Evolutionary conservation across 2,797 vertebrate species (phyloP).

Genomic region (Bufotes viridis): DNA sequence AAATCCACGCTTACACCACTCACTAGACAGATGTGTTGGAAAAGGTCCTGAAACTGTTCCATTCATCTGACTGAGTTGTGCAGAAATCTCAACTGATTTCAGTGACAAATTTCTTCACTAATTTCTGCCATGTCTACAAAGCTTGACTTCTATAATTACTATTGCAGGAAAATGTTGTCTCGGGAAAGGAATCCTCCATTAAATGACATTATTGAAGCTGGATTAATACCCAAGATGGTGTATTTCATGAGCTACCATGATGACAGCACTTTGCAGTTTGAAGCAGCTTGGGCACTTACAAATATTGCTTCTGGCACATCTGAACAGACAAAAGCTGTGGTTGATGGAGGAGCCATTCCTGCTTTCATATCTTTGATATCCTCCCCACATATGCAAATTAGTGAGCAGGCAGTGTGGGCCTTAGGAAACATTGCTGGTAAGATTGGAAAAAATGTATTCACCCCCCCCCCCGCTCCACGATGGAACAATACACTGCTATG

Average conservation of each 20-base stretch:
- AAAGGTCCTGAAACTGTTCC: too few relatives aligned
- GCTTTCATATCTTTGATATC: slow-evolving; percentile 81
- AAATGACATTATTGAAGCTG: slow-evolving; percentile 79
- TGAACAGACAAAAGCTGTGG: slow-evolving; percentile 83
- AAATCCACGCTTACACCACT: too few relatives aligned
- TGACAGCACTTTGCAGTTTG: slow-evolving; percentile 82
- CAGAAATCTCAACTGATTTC: too few relatives aligned
- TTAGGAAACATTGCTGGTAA: slow-evolving; percentile 93
- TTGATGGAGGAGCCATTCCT: slow-evolving; percentile 84
- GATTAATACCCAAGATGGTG: slow-evolving; percentile 83
- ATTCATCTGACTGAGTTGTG: too few relatives aligned
- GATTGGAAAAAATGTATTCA: not conserved
- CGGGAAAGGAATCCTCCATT: slow-evolving; percentile 82
- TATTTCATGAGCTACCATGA: slow-evolving; percentile 78
- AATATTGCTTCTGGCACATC: slow-evolving; percentile 90
- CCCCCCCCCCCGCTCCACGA: too few relatives aligned
- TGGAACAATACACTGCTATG: too few relatives aligned
- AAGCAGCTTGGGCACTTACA: slow-evolving; percentile 91
- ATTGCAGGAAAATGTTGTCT: slow-evolving; percentile 84
- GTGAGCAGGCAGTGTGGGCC: slow-evolving; percentile 91
- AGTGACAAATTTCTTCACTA: too few relatives aligned
- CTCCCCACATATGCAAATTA: slow-evolving; percentile 83
- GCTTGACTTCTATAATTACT: not conserved
- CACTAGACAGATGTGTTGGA: too few relatives aligned
- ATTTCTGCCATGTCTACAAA: not conserved